Evolutionary conservation across 2,797 vertebrate genomes (phyloP), one percentile per base, ranked within the genome.

Genomic region (Echeneis naucrates): DNA sequence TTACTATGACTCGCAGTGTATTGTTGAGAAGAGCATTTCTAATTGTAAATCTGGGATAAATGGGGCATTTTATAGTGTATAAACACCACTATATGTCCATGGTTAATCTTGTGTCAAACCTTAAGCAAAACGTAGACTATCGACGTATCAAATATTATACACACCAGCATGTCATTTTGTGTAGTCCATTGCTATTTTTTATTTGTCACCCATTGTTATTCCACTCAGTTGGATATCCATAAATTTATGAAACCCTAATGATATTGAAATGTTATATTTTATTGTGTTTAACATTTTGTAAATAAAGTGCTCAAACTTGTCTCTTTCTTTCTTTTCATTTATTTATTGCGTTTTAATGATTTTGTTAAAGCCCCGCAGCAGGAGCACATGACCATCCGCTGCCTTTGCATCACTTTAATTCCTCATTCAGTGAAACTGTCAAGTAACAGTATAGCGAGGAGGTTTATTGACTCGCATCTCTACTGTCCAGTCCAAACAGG

Each of bases 191-290:
- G 80, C 81, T 79, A 86, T 85, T 82, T 74, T 91, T 90, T 65
- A 78, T 82, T 89, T 88, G 76, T 88, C 88, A 84, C 84, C 81
- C 91, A 88, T 91, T 90, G 87, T 94, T 94, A 91, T 87, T 92
- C 87, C 81, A 83, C 89, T 93, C 84, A 79, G 86, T 93, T 93
- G 90, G 88, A 92, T 88, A 92, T 91, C 88, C 91, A 92, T 93
- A 94, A 91, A 95, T 88, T 93, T 89, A 94, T 85, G 86, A 93
- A 93, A 92, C 92, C 89, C 88, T 92, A 92, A 94, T 92, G 89
- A 95, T 95, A 95, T 92, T 86, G 92, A 95, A 95, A 95, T 95
- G 95, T 95, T 95, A 92, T 95, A 95, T 95, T 95, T 95, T 95
- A 94, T 93, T 95, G 95, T 95, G 95, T 95, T 94, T 87, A 93